A percentile compares a stretch with the other conserved stretches of the same genome.
Conservation (phyloP, 2,888 invertebrate species). For the Agrotis segetum region DNA sequence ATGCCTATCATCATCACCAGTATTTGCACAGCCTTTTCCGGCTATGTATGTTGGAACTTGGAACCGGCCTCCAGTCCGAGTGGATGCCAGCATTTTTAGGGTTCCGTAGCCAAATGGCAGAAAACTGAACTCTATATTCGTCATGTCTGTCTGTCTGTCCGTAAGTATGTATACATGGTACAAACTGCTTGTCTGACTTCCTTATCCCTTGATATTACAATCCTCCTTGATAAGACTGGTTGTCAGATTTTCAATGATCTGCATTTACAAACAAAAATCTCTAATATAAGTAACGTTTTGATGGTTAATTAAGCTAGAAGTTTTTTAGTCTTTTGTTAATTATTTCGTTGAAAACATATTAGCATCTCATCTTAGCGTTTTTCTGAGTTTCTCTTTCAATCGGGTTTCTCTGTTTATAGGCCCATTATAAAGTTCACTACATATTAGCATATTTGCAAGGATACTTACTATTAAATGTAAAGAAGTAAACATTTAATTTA, state of each 20-base stretch:
- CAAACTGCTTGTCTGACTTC: no score
- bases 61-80: no score
- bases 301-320: background rate
- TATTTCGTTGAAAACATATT: background rate
- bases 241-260: background rate
- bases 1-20: no score
- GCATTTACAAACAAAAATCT: background rate
- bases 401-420: background rate
- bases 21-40: no score
- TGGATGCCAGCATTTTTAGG: no score
- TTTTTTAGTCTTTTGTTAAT: background rate
- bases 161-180: no score
- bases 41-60: no score
- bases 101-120: no score
- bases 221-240: no score
- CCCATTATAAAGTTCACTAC: background rate
- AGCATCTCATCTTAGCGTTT: background rate
- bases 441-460: slow-evolving; percentile 5
- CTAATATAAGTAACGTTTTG: background rate
- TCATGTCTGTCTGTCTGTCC: no score
- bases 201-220: no score
- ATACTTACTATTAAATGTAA: background rate
- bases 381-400: slow-evolving; percentile 7
- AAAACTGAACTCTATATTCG: no score
- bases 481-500: background rate